Conservation (phyloP, 1,140 invertebrate genomes). For the Ganaspis sp. region DNA sequence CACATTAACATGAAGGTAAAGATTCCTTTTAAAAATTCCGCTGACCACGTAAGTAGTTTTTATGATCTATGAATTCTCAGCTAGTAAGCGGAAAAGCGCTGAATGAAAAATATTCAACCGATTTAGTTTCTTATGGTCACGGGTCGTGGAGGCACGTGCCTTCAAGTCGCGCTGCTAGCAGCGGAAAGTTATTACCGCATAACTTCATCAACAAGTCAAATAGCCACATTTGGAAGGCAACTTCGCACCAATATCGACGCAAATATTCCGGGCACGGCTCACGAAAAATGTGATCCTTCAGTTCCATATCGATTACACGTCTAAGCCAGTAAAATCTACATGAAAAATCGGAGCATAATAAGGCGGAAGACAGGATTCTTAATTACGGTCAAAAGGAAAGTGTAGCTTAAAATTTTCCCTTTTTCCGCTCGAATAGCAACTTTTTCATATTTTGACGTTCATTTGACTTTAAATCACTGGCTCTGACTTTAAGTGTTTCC, state of each 20-base stretch:
- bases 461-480: not conserved
- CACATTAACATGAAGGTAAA: not conserved
- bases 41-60: conserved; percentile 6
- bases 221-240: not conserved
- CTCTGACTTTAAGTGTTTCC: not conserved
- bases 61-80: not conserved
- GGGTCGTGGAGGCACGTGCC: not conserved
- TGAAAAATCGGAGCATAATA: not conserved
- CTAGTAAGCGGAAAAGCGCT: not conserved
- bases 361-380: not conserved
- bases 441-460: conserved; percentile 14
- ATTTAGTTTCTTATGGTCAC: not conserved
- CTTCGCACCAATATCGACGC: not conserved
- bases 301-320: conserved; percentile 6
- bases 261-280: not conserved
- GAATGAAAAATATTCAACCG: not conserved
- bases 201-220: conserved; percentile 29
- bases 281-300: not conserved
- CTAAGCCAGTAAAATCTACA: not conserved
- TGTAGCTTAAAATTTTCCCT: not conserved
- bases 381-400: not conserved
- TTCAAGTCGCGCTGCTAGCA: not conserved
- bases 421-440: not conserved
- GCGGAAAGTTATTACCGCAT: not conserved
- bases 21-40: not conserved